phyloP scores from a whole-genome alignment of 2,888 invertebrate species.

The Leptopterna dolabrata region DNA sequence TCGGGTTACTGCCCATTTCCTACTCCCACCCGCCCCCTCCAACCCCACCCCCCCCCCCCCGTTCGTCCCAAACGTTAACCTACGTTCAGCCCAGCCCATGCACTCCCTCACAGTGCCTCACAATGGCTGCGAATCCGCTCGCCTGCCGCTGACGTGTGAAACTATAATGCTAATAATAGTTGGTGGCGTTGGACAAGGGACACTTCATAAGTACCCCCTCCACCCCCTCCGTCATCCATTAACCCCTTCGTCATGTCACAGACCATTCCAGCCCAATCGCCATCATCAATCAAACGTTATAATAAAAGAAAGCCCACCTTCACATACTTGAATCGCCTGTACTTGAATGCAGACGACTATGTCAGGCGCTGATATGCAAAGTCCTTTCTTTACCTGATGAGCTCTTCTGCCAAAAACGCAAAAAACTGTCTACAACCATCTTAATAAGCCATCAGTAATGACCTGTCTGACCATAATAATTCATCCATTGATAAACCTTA shows the following conservation, averaged over 20 bases:
- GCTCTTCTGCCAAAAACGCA: too few relatives aligned
- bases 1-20: constrained; percentile 28
- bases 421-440: too few relatives aligned
- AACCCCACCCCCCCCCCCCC: background rate
- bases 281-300: background rate
- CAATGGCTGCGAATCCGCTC: constrained; percentile 35
- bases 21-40: background rate
- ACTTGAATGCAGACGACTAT: too few relatives aligned
- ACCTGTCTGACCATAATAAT: too few relatives aligned
- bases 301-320: too few relatives aligned
- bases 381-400: too few relatives aligned
- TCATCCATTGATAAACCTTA: too few relatives aligned
- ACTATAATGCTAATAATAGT: constrained; percentile 52
- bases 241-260: background rate
- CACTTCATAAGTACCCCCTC: constrained; percentile 23
- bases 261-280: constrained; percentile 3
- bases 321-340: too few relatives aligned
- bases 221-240: background rate
- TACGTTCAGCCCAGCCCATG: background rate
- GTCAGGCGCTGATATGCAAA: too few relatives aligned
- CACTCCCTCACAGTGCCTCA: background rate
- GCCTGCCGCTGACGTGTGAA: constrained; percentile 50
- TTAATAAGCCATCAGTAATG: too few relatives aligned
- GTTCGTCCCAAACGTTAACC: constrained; percentile 17
- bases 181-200: constrained; percentile 28